Percentiles rank a stretch among this genome's conserved stretches.
Conservation (phyloP, 2,113 vertebrate genomes). For the Proteles cristata region DNA sequence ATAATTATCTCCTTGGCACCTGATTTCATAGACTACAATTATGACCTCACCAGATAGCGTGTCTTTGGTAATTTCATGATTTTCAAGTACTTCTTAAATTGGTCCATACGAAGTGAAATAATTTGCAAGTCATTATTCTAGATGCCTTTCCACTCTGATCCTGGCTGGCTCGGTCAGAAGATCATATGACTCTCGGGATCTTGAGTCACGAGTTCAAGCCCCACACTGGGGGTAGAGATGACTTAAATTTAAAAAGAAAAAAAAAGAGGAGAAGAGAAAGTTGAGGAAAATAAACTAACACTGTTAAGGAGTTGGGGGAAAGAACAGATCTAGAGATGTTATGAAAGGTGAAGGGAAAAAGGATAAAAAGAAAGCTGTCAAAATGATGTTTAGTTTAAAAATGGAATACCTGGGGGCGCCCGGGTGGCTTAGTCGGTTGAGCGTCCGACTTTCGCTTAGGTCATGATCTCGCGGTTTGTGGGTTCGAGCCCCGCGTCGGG, state of each 20-base stretch:
- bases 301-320: neutral
- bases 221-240: neutral
- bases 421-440: no score
- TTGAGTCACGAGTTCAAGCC: neutral
- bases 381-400: slow-evolving; percentile 1
- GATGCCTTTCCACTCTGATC: neutral
- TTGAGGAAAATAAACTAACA: neutral
- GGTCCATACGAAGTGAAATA: neutral
- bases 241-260: neutral
- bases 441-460: no score
- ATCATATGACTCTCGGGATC: neutral
- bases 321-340: neutral
- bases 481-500: no score
- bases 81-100: slow-evolving; percentile 20
- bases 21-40: slow-evolving; percentile 63
- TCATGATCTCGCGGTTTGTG: no score
- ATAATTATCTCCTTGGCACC: slow-evolving; percentile 55
- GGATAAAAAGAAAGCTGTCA: neutral
- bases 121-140: neutral
- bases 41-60: slow-evolving; percentile 69
- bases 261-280: neutral
- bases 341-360: neutral
- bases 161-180: neutral
- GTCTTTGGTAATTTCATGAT: neutral
- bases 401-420: neutral